Conservation (phyloP, 2,888 invertebrate genomes). For the Apamea monoglypha region DNA sequence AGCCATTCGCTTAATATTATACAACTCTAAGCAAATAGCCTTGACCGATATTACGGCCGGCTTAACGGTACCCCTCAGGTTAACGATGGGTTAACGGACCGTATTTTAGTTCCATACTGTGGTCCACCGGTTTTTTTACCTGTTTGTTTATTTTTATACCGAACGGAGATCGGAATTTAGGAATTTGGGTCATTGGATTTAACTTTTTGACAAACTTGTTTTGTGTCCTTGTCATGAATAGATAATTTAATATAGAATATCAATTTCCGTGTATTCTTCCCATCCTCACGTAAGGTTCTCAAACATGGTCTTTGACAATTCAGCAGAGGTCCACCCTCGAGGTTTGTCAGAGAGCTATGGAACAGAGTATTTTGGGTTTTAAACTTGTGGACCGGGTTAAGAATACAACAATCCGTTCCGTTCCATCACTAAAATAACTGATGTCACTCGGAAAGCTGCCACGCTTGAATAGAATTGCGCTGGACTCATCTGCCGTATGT, state of each 20-base stretch:
- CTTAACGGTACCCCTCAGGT: slow-evolving; percentile 65
- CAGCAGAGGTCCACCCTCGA: too few species aligned
- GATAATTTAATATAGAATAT: not conserved
- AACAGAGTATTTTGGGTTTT: too few species aligned
- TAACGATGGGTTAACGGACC: slow-evolving; percentile 71
- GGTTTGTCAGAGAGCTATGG: too few species aligned
- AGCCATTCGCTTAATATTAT: slow-evolving; percentile 8
- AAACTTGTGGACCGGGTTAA: too few species aligned
- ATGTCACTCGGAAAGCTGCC: too few species aligned
- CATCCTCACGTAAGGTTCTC: too few species aligned
- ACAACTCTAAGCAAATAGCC: slow-evolving; percentile 30
- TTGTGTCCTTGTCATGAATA: slow-evolving; percentile 30
- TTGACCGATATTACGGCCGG: slow-evolving; percentile 49
- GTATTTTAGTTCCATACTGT: slow-evolving; percentile 47
- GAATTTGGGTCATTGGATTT: slow-evolving; percentile 48
- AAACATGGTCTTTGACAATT: too few species aligned
- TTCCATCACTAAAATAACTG: too few species aligned
- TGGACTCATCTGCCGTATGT: too few species aligned
- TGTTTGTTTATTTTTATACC: slow-evolving; percentile 53
- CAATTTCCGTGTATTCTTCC: not conserved
- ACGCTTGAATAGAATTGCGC: too few species aligned
- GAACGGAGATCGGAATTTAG: slow-evolving; percentile 41
- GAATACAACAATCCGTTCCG: too few species aligned
- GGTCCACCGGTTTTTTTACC: slow-evolving; percentile 38
- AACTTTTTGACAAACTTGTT: slow-evolving; percentile 23